Conservation (phyloP, 2,797 vertebrate species). For the Vultur gryphus region DNA sequence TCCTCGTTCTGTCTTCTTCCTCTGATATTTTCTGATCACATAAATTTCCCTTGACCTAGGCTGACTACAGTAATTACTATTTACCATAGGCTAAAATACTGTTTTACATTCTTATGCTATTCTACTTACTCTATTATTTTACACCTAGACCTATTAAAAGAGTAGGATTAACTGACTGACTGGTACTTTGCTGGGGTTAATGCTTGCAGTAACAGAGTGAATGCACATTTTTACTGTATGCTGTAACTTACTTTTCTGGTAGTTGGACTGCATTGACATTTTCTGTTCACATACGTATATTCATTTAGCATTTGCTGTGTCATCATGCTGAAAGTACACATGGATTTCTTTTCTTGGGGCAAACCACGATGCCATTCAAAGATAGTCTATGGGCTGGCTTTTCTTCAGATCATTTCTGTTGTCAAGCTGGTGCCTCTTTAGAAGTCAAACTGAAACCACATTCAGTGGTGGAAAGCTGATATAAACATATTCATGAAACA, state of each 20-base stretch:
- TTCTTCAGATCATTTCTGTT: background rate
- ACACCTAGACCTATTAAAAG: background rate
- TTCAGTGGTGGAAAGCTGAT: background rate
- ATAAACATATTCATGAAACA: background rate
- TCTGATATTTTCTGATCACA: background rate
- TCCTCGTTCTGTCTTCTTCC: background rate
- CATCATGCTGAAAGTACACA: background rate
- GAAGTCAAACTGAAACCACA: background rate
- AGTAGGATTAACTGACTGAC: background rate
- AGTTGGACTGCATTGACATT: background rate
- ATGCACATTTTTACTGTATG: background rate
- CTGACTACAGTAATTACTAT: background rate
- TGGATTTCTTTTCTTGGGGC: constrained; percentile 18
- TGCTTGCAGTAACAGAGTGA: background rate
- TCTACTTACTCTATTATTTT: background rate
- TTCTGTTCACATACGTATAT: background rate
- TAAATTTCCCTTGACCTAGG: background rate
- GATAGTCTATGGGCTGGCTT: background rate
- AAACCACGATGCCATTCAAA: background rate
- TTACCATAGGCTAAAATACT: background rate
- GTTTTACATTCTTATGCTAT: background rate
- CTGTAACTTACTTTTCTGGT: background rate
- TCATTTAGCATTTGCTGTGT: background rate
- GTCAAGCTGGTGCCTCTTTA: constrained; percentile 2
- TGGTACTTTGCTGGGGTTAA: background rate